These are phyloP conservation scores for Drosophila lini DNA, from an alignment of 1,140 invertebrate genomes.

Conservation along the genomic window DNA sequence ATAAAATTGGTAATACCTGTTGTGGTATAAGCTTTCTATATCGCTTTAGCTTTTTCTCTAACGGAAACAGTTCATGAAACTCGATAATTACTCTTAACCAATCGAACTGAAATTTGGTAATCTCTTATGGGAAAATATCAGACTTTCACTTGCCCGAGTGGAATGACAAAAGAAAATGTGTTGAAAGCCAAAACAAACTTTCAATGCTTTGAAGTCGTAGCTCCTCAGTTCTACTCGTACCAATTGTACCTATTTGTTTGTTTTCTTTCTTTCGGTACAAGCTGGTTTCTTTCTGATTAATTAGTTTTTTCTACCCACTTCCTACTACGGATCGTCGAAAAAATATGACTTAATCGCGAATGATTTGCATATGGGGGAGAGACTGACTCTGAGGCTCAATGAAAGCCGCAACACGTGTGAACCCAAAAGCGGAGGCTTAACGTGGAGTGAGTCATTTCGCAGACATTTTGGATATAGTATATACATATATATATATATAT, in stretches of 20 bases:
- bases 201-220: constrained; percentile 17
- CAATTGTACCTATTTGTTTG: constrained; percentile 25
- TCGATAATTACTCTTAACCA: constrained; percentile 25
- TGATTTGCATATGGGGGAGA: constrained; percentile 44
- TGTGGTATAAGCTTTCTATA: too few species aligned
- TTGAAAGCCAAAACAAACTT: constrained; percentile 32
- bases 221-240: constrained; percentile 20
- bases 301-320: constrained; percentile 36
- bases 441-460: constrained; percentile 16
- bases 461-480: not conserved
- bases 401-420: constrained; percentile 40
- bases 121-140: constrained; percentile 20
- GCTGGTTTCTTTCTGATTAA: constrained; percentile 50
- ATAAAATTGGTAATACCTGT: too few species aligned
- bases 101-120: constrained; percentile 19
- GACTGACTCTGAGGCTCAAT: constrained; percentile 12
- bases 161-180: constrained; percentile 35
- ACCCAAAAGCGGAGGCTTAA: constrained; percentile 29
- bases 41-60: too few species aligned
- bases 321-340: constrained; percentile 20
- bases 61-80: constrained; percentile 22
- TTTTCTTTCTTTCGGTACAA: constrained; percentile 16
- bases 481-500: not conserved
- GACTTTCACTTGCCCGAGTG: constrained; percentile 28
- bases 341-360: constrained; percentile 47